phyloP scores from a whole-genome alignment of 2,888 invertebrate genomes.

The Xestia rhomboidea region DNA sequence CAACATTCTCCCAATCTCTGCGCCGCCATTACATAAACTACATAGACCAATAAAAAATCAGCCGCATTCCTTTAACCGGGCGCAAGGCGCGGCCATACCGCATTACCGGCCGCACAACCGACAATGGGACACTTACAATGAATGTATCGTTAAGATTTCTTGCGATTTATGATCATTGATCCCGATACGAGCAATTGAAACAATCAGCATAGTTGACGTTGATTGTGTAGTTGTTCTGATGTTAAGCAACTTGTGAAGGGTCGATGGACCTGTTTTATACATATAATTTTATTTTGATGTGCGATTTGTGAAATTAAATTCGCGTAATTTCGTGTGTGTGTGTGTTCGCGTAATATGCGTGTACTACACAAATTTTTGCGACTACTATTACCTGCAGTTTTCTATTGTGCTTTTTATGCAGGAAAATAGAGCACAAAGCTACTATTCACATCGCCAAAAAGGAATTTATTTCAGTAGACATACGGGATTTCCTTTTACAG shows the following conservation, averaged over 20 bases:
- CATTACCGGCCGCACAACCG: slow-evolving; percentile 17
- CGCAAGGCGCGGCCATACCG: slow-evolving; percentile 40
- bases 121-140: slow-evolving; percentile 37
- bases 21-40: slow-evolving; percentile 44
- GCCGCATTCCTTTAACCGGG: slow-evolving; percentile 43
- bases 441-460: not conserved
- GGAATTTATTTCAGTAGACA: not conserved
- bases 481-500: too few relatives aligned
- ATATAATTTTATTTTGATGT: not conserved
- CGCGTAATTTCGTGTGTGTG: not conserved
- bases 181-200: slow-evolving; percentile 74
- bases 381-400: not conserved
- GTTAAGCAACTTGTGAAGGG: slow-evolving; percentile 22
- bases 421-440: not conserved
- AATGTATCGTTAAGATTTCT: slow-evolving; percentile 52
- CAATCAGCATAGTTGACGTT: slow-evolving; percentile 69
- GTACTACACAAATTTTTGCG: not conserved
- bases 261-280: slow-evolving; percentile 15
- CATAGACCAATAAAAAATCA: slow-evolving; percentile 45
- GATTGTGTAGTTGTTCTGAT: slow-evolving; percentile 9
- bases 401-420: not conserved
- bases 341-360: not conserved
- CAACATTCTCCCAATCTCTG: slow-evolving; percentile 34
- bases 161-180: slow-evolving; percentile 68
- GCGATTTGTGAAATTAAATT: not conserved